phyloP scores from a whole-genome alignment of 2,888 invertebrate species.

The Heterodera filipjevi region DNA sequence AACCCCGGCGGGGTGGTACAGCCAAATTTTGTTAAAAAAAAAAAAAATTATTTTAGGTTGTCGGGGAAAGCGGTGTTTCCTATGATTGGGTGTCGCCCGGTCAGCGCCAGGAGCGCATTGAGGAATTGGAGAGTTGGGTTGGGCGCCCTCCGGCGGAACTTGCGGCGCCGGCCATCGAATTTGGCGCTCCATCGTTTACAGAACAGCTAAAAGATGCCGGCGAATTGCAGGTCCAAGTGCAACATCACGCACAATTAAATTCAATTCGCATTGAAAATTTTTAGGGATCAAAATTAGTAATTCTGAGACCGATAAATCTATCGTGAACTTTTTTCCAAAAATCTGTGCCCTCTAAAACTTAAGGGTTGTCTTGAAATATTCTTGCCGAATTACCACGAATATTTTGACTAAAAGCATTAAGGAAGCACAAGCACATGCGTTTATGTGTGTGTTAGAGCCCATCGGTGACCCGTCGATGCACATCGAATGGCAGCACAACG shows the following conservation, averaged over 20 bases:
- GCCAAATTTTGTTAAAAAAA: not conserved
- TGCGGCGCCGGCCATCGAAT: conserved; percentile 55
- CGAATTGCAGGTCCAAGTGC: conserved; percentile 66
- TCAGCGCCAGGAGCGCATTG: conserved; percentile 77
- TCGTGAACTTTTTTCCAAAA: too few species aligned
- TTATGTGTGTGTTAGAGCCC: conserved; percentile 87
- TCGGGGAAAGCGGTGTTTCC: conserved; percentile 29
- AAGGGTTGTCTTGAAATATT: too few species aligned
- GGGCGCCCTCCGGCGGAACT: conserved; percentile 70
- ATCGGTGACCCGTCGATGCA: conserved; percentile 86
- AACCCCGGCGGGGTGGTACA: not conserved
- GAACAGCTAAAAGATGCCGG: conserved; percentile 84
- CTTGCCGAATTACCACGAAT: too few species aligned
- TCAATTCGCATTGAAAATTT: not conserved
- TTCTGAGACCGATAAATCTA: too few species aligned
- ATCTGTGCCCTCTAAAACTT: too few species aligned
- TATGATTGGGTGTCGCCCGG: conserved; percentile 64
- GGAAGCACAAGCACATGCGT: conserved; percentile 86
- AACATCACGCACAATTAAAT: not conserved
- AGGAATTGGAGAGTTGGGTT: conserved; percentile 86
- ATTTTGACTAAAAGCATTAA: conserved; percentile 66
- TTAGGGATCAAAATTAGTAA: too few species aligned
- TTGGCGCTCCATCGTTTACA: conserved; percentile 79
- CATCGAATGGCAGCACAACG: conserved; percentile 93
- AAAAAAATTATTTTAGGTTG: conserved; percentile 14